Conservation (phyloP, 1,140 invertebrate species). For the Apis dorsata region DNA sequence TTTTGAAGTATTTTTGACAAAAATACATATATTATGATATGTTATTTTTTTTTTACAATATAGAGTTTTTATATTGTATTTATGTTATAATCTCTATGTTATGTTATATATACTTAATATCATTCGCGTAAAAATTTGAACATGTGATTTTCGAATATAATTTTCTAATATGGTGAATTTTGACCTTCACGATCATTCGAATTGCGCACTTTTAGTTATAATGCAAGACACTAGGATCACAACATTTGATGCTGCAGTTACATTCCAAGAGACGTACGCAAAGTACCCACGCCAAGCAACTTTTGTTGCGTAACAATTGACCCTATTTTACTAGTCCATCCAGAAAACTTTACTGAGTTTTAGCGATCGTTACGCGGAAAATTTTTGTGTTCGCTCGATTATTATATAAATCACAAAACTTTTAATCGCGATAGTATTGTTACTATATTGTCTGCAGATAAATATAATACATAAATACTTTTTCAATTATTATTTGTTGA, state of each 20-base stretch:
- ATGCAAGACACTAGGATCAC: slow-evolving; percentile 42
- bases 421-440: neutral
- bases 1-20: neutral
- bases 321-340: slow-evolving; percentile 56
- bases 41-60: neutral
- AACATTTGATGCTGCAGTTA: slow-evolving; percentile 54
- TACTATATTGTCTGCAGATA: neutral
- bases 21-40: neutral
- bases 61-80: too few species aligned
- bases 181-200: neutral
- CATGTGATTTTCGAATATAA: neutral
- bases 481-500: neutral
- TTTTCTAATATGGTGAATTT: slow-evolving; percentile 14
- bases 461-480: neutral
- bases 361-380: slow-evolving; percentile 33
- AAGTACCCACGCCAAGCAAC: slow-evolving; percentile 58
- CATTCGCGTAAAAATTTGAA: neutral
- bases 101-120: neutral
- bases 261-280: slow-evolving; percentile 43
- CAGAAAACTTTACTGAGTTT: slow-evolving; percentile 54
- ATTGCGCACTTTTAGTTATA: slow-evolving; percentile 41
- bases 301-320: slow-evolving; percentile 65
- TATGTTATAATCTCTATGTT: too few species aligned
- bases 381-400: slow-evolving; percentile 2
- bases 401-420: slow-evolving; percentile 18